Conservation (phyloP, 2,888 invertebrate species). For the Drosophila infuscata region DNA sequence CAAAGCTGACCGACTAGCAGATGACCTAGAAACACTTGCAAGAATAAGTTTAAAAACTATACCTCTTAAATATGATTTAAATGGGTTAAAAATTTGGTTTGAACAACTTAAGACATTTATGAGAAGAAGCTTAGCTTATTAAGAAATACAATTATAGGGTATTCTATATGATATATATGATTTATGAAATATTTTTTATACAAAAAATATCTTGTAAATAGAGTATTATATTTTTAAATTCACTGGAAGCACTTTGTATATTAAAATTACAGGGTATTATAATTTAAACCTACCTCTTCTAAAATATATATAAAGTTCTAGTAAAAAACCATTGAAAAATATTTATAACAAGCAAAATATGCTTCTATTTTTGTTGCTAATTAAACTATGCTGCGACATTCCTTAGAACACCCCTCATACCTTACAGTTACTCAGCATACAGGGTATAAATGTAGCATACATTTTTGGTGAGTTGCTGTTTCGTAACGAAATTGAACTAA, state of each 20-base stretch:
- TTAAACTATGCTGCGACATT: background rate
- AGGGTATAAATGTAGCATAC: slow-evolving; percentile 21
- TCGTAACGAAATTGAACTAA: slow-evolving; percentile 29
- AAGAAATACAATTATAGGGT: background rate
- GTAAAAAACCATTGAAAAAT: too few relatives aligned
- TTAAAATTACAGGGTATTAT: background rate
- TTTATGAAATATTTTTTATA: too few relatives aligned
- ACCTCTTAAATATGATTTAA: background rate
- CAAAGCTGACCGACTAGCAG: background rate
- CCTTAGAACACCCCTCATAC: background rate
- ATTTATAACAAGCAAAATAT: background rate
- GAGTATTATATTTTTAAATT: too few relatives aligned
- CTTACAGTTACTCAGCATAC: background rate
- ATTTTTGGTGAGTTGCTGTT: background rate
- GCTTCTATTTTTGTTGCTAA: background rate
- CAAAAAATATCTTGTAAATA: too few relatives aligned
- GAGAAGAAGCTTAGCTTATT: background rate
- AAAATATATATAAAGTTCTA: too few relatives aligned
- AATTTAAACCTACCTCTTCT: background rate
- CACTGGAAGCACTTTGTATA: background rate
- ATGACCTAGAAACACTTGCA: slow-evolving; percentile 1
- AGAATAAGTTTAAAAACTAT: background rate
- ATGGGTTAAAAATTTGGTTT: background rate
- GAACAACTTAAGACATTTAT: fast-evolving
- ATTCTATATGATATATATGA: background rate